Evolutionary conservation across 2,113 vertebrate species (phyloP).

Genomic region (Nibea albiflora): DNA sequence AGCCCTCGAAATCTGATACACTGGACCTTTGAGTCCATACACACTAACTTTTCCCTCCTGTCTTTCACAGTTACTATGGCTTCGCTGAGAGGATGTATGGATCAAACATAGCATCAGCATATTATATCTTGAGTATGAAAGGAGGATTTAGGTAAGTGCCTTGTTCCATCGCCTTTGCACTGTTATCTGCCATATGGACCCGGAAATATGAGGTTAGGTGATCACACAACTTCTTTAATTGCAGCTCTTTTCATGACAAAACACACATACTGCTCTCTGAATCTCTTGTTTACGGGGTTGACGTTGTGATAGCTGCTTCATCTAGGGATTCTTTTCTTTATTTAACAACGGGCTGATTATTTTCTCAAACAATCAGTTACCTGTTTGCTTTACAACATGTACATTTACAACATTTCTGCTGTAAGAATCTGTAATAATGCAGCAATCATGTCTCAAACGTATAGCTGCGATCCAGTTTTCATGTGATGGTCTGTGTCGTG

Average conservation of each 20-base stretch:
- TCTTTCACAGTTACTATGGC: conserved; percentile 75
- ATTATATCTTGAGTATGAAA: conserved; percentile 80
- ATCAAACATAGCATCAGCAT: conserved; percentile 75
- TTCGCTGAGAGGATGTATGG: conserved; percentile 70
- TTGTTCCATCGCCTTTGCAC: not conserved
- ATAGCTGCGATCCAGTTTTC: not conserved
- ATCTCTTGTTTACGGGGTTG: no score
- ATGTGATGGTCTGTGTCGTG: not conserved
- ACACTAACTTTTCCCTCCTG: conserved; percentile 1
- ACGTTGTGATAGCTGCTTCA: no score
- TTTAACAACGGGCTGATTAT: not conserved
- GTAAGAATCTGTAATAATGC: not conserved
- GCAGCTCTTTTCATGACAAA: not conserved
- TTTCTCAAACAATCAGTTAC: not conserved
- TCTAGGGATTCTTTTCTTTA: no score
- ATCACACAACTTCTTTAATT: not conserved
- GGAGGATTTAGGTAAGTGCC: conserved; percentile 86
- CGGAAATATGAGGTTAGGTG: not conserved
- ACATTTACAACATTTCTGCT: no score
- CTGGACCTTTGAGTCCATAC: not conserved
- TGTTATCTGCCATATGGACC: not conserved
- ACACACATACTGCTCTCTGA: no score
- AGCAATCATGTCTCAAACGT: not conserved
- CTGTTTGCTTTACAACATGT: not conserved
- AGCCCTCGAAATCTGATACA: no score